phyloP scores from a whole-genome alignment of 2,888 invertebrate species.

The Apamea anceps region DNA sequence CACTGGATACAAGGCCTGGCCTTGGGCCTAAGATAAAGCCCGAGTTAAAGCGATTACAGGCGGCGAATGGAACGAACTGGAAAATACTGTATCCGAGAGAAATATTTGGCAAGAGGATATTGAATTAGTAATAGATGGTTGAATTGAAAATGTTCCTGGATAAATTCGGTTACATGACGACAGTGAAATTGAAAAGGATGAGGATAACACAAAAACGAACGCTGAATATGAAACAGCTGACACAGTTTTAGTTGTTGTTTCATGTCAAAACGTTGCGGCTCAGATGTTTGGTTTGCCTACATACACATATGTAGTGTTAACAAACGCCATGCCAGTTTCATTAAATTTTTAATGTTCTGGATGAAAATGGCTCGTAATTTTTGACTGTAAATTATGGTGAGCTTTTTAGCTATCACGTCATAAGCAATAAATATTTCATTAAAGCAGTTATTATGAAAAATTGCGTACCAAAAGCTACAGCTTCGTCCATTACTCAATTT shows the following conservation, averaged over 20 bases:
- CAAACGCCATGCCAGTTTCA: not conserved
- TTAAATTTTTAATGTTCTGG: not conserved
- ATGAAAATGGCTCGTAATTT: slow-evolving; percentile 1
- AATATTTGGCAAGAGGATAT: slow-evolving; percentile 49
- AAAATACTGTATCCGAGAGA: slow-evolving; percentile 41
- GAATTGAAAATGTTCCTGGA: slow-evolving; percentile 7
- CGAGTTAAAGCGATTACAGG: slow-evolving; percentile 48
- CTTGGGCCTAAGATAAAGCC: slow-evolving; percentile 53
- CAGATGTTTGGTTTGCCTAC: slow-evolving; percentile 8
- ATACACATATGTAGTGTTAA: not conserved
- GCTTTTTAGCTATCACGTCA: not conserved
- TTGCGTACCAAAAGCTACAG: slow-evolving; percentile 9
- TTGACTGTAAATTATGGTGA: not conserved
- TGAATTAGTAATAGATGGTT: slow-evolving; percentile 24
- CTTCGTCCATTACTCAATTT: slow-evolving; percentile 24
- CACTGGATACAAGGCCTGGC: slow-evolving; percentile 48
- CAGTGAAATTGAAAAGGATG: slow-evolving; percentile 12
- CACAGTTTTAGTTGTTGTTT: slow-evolving; percentile 17
- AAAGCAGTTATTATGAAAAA: slow-evolving; percentile 30
- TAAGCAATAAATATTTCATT: slow-evolving; percentile 28
- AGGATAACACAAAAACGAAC: not conserved
- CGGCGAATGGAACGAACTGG: slow-evolving; percentile 24
- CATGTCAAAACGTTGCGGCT: not conserved
- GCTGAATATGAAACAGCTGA: slow-evolving; percentile 10
- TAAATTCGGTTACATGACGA: not conserved